Conservation (phyloP, 2,888 invertebrate genomes). For the Muscina levida region DNA sequence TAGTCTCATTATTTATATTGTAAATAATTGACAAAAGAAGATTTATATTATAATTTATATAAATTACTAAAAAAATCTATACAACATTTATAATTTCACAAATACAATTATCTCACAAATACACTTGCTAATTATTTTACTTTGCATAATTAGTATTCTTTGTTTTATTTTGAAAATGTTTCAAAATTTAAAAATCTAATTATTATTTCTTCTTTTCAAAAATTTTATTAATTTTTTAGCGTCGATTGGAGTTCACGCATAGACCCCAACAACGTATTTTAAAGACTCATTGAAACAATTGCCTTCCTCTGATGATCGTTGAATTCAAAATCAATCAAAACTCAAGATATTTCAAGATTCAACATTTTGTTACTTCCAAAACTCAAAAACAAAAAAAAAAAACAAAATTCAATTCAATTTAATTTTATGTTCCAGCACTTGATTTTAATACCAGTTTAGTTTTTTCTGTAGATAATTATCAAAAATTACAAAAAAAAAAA, state of each 20-base stretch:
- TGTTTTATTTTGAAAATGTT: constrained; percentile 30
- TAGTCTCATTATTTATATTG: no score
- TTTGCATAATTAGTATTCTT: constrained; percentile 33
- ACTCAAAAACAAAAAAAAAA: constrained; percentile 12
- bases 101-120: constrained; percentile 51
- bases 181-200: constrained; percentile 28
- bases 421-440: constrained; percentile 12
- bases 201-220: constrained; percentile 55
- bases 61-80: no score
- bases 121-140: constrained; percentile 12
- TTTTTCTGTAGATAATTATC: constrained; percentile 15
- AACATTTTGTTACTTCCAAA: background rate
- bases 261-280: constrained; percentile 60
- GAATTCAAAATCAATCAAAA: constrained; percentile 5
- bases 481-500: constrained; percentile 17
- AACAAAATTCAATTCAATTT: constrained; percentile 2
- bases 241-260: constrained; percentile 71
- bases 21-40: no score
- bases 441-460: constrained; percentile 28
- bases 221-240: constrained; percentile 67
- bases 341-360: constrained; percentile 3
- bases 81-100: no score
- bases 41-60: no score
- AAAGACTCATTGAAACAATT: constrained; percentile 54
- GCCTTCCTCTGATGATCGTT: constrained; percentile 5